These are phyloP conservation scores for Leucophenga maculata DNA, from an alignment of 2,888 invertebrate genomes.

Conservation along the genomic window DNA sequence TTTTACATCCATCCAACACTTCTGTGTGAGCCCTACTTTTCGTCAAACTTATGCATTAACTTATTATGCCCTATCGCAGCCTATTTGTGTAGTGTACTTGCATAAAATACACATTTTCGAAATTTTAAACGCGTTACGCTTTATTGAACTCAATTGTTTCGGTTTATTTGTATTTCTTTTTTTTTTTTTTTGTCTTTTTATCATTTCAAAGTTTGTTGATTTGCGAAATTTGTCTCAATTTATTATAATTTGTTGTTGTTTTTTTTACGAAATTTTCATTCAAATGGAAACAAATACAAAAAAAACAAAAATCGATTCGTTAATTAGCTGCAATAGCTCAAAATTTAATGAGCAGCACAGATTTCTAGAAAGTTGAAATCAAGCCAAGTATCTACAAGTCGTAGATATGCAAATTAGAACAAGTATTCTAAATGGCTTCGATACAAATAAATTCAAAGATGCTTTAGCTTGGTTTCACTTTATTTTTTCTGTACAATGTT, in stretches of 20 bases:
- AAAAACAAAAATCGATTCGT: neutral
- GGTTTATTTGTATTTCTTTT: neutral
- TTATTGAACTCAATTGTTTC: constrained; percentile 21
- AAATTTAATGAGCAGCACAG: neutral
- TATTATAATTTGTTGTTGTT: neutral
- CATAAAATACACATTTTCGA: neutral
- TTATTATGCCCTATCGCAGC: no score
- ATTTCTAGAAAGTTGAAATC: neutral
- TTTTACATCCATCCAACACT: no score
- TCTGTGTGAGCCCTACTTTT: no score
- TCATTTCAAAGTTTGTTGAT: constrained; percentile 5
- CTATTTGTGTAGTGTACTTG: no score
- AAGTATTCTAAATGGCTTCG: no score
- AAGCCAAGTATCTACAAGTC: no score
- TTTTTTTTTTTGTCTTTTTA: no score
- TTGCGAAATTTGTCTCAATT: constrained; percentile 14
- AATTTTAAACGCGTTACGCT: constrained; percentile 1
- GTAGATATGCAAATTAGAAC: no score
- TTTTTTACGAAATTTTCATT: neutral
- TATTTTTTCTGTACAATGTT: constrained; percentile 19
- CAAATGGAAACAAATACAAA: neutral
- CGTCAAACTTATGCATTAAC: no score
- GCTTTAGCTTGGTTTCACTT: no score
- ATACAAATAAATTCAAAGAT: no score
- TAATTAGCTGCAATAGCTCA: neutral